These are phyloP conservation scores for Zoroaster sp. DNA, from an alignment of 53 echinoderm and acorn worm species.

Conservation along the genomic window DNA sequence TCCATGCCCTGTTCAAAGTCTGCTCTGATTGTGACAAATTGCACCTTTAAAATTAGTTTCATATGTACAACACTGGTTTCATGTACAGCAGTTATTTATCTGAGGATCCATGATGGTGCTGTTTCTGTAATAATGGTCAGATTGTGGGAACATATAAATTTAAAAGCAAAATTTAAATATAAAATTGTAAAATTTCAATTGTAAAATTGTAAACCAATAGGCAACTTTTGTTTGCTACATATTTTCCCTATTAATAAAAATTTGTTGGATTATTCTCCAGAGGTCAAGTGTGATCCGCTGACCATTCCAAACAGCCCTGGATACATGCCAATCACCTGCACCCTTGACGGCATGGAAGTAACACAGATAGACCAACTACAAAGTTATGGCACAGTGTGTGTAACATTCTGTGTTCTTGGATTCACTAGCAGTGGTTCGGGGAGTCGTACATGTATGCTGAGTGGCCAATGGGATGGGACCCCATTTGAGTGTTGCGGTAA, in stretches of 20 bases:
- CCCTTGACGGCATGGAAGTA: neutral
- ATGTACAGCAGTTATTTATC: neutral
- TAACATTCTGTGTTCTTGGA: slow-evolving; percentile 62
- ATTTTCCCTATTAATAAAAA: neutral
- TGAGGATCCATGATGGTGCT: neutral
- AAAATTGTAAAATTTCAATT: neutral
- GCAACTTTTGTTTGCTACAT: neutral
- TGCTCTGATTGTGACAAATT: no score
- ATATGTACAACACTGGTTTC: no score
- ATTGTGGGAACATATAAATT: no score
- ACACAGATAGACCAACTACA: slow-evolving; percentile 41
- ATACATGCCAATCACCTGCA: neutral
- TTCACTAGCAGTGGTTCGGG: slow-evolving; percentile 55
- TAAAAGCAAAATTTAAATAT: no score
- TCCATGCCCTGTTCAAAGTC: no score
- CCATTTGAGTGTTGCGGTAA: slow-evolving; percentile 67
- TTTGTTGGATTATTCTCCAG: neutral
- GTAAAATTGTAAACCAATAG: neutral
- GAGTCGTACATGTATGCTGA: slow-evolving; percentile 57
- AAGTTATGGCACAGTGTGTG: slow-evolving; percentile 52
- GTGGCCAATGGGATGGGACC: slow-evolving; percentile 72
- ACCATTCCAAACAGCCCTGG: neutral
- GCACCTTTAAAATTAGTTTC: no score
- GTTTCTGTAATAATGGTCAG: neutral
- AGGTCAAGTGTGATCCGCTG: slow-evolving; percentile 58